A percentile compares a stretch with the other conserved stretches of the same genome.
Evolutionary conservation across 2,797 vertebrate species (phyloP).

Genomic region (Gadopsis marmoratus): DNA sequence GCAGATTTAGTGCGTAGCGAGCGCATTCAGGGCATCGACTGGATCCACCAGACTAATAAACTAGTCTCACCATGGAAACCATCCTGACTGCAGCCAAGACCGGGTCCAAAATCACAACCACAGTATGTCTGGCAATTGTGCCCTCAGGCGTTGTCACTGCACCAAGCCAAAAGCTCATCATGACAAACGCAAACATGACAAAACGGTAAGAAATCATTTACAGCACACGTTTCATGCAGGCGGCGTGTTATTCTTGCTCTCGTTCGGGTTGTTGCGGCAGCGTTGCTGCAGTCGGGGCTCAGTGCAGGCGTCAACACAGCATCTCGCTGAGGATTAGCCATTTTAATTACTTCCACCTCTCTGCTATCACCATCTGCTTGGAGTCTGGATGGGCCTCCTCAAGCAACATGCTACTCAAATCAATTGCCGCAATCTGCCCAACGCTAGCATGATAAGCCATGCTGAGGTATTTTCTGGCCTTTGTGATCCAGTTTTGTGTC

Average conservation of each 20-base stretch:
- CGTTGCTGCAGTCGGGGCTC: constrained; percentile 5
- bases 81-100: constrained; percentile 12
- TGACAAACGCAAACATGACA: constrained; percentile 30
- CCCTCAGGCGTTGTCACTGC: constrained; percentile 38
- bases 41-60: constrained; percentile 42
- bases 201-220: constrained; percentile 10
- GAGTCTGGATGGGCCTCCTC: constrained; percentile 74
- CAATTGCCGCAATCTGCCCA: constrained; percentile 78
- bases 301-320: constrained; percentile 59
- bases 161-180: constrained; percentile 38
- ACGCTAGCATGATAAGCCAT: constrained; percentile 78
- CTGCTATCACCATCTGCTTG: constrained; percentile 79
- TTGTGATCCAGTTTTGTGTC: constrained; percentile 83
- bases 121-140: constrained; percentile 31
- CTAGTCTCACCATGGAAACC: constrained; percentile 50
- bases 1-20: constrained; percentile 25
- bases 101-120: constrained; percentile 31
- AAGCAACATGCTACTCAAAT: constrained; percentile 80
- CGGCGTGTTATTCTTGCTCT: constrained; percentile 4
- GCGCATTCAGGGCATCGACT: neutral
- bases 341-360: constrained; percentile 86
- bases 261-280: constrained; percentile 40
- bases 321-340: constrained; percentile 80
- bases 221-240: neutral
- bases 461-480: constrained; percentile 75